Percentiles rank a stretch among this genome's conserved stretches.
phyloP scores from a whole-genome alignment of 1,140 invertebrate genomes.

The Araneus ventricosus region DNA sequence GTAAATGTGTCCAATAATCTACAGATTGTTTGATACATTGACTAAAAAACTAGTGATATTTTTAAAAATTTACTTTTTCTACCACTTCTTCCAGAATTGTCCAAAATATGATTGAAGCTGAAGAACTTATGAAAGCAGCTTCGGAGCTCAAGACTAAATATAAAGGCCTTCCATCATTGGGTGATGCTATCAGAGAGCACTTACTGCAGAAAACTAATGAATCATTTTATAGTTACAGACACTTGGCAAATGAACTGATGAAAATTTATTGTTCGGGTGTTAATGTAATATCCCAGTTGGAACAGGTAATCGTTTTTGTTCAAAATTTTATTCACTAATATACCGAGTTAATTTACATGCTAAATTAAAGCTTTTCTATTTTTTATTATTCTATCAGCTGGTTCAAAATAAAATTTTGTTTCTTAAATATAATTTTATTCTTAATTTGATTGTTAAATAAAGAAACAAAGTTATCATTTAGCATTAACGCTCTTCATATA shows the following conservation, averaged over 20 bases:
- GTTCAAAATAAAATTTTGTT: not conserved
- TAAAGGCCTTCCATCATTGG: slow-evolving; percentile 26
- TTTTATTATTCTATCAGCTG: too few relatives aligned
- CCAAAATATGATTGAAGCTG: slow-evolving; percentile 41
- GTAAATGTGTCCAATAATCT: too few relatives aligned
- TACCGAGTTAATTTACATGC: too few relatives aligned
- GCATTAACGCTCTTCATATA: too few relatives aligned
- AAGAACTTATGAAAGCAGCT: slow-evolving; percentile 2
- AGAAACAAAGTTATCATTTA: too few relatives aligned
- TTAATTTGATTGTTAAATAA: too few relatives aligned
- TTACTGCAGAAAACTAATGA: slow-evolving; percentile 18
- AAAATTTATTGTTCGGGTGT: slow-evolving; percentile 50
- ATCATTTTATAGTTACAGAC: slow-evolving; percentile 40
- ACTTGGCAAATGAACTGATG: slow-evolving; percentile 58
- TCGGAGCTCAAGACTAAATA: not conserved
- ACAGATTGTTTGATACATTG: too few relatives aligned
- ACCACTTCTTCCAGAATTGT: not conserved
- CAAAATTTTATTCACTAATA: too few relatives aligned
- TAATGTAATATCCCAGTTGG: slow-evolving; percentile 35
- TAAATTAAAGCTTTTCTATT: too few relatives aligned
- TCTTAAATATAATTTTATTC: too few relatives aligned
- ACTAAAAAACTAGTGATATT: too few relatives aligned
- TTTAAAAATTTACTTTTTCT: too few relatives aligned
- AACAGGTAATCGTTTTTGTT: slow-evolving; percentile 34
- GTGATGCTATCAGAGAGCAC: slow-evolving; percentile 15